Conservation (phyloP, 2,888 invertebrate species). For the Pecten maximus region DNA sequence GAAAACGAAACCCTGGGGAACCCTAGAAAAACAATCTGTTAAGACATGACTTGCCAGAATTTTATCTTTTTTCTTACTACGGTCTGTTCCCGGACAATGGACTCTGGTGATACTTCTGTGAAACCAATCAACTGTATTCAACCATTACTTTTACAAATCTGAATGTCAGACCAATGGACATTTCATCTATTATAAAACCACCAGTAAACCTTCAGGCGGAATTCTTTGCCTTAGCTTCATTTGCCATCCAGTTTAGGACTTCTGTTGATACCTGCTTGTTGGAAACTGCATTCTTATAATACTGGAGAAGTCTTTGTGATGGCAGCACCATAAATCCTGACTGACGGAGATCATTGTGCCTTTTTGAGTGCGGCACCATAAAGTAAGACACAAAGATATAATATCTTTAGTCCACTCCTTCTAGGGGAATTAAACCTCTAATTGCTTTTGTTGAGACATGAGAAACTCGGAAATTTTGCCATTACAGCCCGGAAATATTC, state of each 20-base stretch:
- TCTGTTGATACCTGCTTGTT: conserved; percentile 58
- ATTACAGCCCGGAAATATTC: too few relatives aligned
- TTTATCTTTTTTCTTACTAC: conserved; percentile 57
- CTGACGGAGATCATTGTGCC: conserved; percentile 48
- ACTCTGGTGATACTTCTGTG: too few relatives aligned
- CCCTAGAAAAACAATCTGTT: too few relatives aligned
- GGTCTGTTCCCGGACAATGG: too few relatives aligned
- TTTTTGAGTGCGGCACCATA: conserved; percentile 56
- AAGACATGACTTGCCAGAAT: too few relatives aligned
- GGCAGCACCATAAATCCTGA: conserved; percentile 55
- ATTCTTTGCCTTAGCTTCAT: conserved; percentile 54
- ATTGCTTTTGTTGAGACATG: too few relatives aligned
- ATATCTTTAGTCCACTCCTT: conserved; percentile 57
- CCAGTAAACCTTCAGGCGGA: conserved; percentile 57
- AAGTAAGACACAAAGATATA: conserved; percentile 53
- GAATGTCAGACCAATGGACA: too few relatives aligned
- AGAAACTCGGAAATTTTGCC: too few relatives aligned
- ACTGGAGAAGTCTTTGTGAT: conserved; percentile 49
- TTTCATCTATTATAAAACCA: conserved; percentile 59
- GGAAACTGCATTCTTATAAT: conserved; percentile 55
- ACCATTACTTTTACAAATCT: too few relatives aligned
- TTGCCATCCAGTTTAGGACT: conserved; percentile 59
- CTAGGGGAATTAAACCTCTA: conserved; percentile 41
- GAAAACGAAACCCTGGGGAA: too few relatives aligned
- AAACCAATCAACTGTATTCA: too few relatives aligned